Evolutionary conservation across 2,888 invertebrate species (phyloP), one percentile per base, ranked within the genome.

Genomic region (Psococerastis gibbosa): DNA sequence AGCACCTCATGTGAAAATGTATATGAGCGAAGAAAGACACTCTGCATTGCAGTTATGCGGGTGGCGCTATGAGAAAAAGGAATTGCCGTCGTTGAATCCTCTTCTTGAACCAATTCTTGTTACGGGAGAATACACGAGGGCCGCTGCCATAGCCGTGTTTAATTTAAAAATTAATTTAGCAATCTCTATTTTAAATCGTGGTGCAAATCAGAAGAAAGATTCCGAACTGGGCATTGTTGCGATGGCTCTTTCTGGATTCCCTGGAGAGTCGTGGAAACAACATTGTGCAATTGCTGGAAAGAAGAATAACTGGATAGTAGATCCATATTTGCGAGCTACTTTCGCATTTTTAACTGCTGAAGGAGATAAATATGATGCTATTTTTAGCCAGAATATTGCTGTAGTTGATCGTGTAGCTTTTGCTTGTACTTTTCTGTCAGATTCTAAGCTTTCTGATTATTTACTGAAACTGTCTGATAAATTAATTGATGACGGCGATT

Each of bases 391-490:
- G 61, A 73, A 70, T 33, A 77, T 94, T 64, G 76, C 81, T 0
- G 75, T 94, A 6, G 79, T 81, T 51, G 91, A 91, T 64, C 70
- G 85, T 53, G 77, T 91, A 43, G 89, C 88, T n/a, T 88, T 91
- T 64, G 88, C 89, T 16, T 79, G 85, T 56, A 75, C 78, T 56
- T 91, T 78, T 65, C 66, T 91, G 20, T 73, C 84, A 1, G 92
- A 94, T 63, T 65, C 65, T 15, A 74, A 80, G 62, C 66, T 94
- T 49, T 66, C 72, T 46, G 83, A 84, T 34, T 92, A 80, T 64
- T 67, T 92, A 42, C 74, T 75, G 49, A 69, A 68, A 50, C 69
- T 84, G 43, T 73, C 75, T 35, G 71, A 70, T 49, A 71, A 71
- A 52, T 69, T 89, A 50, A 75, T 75, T 20, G 75, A 75, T 47